phyloP scores from a whole-genome alignment of 2,113 vertebrate species.

The Madoqua kirkii region DNA sequence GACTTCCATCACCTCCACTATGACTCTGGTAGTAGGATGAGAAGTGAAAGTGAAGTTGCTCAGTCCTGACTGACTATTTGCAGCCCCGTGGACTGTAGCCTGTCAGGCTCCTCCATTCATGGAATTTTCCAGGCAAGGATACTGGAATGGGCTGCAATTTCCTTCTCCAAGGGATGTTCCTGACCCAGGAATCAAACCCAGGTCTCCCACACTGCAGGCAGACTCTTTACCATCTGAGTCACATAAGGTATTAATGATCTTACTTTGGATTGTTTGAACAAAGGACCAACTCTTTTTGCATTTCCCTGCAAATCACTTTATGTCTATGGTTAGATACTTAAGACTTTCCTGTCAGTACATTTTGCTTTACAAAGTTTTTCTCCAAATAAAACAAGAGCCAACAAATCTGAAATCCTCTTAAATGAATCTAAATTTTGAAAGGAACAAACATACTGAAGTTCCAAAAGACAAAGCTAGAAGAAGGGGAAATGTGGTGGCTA shows the following conservation, averaged over 20 bases:
- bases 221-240: not conserved
- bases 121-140: not conserved
- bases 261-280: not conserved
- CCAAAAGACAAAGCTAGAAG: not conserved
- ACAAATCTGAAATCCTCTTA: not conserved
- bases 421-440: conserved; percentile 5
- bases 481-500: not conserved
- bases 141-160: not conserved
- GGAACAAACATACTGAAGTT: not conserved
- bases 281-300: not conserved
- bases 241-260: not conserved
- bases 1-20: not conserved
- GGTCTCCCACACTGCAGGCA: not conserved
- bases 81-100: not conserved
- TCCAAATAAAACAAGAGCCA: not conserved
- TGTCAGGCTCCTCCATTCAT: not conserved
- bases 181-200: fast-evolving
- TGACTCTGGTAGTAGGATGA: not conserved
- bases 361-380: not conserved
- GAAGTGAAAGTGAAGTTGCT: not conserved
- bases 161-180: not conserved
- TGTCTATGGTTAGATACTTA: not conserved
- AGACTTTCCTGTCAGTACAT: not conserved
- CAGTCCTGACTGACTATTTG: not conserved
- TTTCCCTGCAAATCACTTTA: not conserved